phyloP scores from a whole-genome alignment of 2,888 invertebrate genomes.

The Cephus pygmeus region DNA sequence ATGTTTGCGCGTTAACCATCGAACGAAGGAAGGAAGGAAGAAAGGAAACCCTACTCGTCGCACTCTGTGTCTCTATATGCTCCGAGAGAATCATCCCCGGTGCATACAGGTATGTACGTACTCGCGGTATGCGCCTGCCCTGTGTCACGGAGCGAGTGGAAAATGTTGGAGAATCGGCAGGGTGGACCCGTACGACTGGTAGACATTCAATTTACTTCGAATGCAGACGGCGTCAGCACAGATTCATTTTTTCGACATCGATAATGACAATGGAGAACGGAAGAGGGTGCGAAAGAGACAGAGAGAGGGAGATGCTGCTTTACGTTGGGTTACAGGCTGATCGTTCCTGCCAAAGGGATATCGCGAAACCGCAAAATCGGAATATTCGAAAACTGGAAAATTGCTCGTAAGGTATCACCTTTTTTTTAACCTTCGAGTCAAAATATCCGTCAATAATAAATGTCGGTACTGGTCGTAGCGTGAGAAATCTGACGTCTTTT shows the following conservation, averaged over 20 bases:
- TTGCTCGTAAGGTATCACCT: neutral
- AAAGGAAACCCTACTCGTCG: neutral
- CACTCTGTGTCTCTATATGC: neutral
- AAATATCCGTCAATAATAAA: neutral
- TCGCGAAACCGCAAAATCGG: neutral
- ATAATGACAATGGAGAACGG: neutral
- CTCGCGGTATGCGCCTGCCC: too few species aligned
- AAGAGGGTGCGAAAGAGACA: neutral
- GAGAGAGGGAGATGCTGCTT: neutral
- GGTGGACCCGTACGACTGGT: neutral
- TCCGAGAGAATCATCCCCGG: neutral
- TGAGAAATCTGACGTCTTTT: neutral
- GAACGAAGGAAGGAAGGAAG: neutral
- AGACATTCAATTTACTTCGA: neutral
- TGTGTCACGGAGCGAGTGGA: neutral
- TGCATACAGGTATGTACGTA: neutral
- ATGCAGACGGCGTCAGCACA: neutral
- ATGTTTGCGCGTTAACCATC: neutral
- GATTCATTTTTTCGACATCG: neutral
- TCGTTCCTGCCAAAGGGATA: neutral
- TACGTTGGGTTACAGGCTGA: neutral
- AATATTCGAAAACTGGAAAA: neutral
- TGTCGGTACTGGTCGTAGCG: neutral
- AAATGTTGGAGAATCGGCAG: neutral
- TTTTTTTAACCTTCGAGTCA: neutral